phyloP scores from a whole-genome alignment of 1,140 invertebrate species.

The Euura saliciscinereae region DNA sequence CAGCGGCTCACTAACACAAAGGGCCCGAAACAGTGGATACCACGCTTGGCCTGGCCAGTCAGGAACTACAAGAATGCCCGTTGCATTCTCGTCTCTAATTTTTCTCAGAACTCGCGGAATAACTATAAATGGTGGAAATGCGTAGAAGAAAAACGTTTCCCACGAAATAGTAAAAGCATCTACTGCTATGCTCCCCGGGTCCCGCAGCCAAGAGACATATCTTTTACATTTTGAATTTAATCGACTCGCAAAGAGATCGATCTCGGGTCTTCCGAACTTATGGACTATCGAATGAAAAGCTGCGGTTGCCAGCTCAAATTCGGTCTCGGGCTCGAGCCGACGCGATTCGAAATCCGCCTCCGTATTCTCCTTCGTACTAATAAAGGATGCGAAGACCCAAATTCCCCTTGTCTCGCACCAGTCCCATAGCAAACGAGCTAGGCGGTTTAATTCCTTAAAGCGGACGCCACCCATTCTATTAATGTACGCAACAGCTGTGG shows the following conservation, averaged over 20 bases:
- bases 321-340: constrained; percentile 18
- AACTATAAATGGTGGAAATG: constrained; percentile 25
- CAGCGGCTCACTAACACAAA: constrained; percentile 9
- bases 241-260: constrained; percentile 37
- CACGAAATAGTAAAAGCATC: constrained; percentile 40
- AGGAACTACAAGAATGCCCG: constrained; percentile 18
- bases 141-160: constrained; percentile 33
- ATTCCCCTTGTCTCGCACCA: constrained; percentile 23
- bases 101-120: constrained; percentile 18
- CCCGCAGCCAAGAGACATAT: constrained; percentile 32
- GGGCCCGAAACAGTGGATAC: constrained; percentile 20
- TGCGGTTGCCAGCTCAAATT: constrained; percentile 14
- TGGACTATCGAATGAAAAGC: constrained; percentile 25
- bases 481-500: constrained; percentile 23
- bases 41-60: constrained; percentile 20
- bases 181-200: constrained; percentile 28
- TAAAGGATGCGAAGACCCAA: constrained; percentile 19
- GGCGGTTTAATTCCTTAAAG: constrained; percentile 8
- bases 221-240: constrained; percentile 34
- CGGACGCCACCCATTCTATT: too few relatives aligned
- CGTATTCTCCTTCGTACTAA: constrained; percentile 18
- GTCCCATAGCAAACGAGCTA: constrained; percentile 20
- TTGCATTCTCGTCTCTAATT: constrained; percentile 16
- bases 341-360: constrained; percentile 25
- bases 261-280: constrained; percentile 27